These are phyloP conservation scores for Ommatoiulus sabulosus DNA, from an alignment of 2,888 invertebrate species.

Conservation along the genomic window DNA sequence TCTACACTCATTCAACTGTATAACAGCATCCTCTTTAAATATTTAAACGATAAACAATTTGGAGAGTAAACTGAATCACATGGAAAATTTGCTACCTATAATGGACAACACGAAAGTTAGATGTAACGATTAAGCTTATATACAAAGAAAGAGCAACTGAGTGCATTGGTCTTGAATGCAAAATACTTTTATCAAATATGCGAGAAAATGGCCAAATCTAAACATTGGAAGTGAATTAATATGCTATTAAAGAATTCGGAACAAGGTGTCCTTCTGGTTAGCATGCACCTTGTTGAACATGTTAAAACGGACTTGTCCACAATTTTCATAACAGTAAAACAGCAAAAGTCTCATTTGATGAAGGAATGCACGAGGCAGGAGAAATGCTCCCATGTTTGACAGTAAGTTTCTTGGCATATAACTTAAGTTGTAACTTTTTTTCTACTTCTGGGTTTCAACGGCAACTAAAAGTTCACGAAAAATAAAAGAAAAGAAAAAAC, in stretches of 20 bases:
- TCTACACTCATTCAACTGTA: background rate
- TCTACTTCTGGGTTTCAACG: slow-evolving; percentile 44
- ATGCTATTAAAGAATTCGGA: background rate
- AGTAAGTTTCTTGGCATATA: slow-evolving; percentile 45
- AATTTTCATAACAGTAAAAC: background rate
- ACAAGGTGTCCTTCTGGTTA: background rate
- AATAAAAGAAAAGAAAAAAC: background rate
- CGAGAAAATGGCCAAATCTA: background rate
- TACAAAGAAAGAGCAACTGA: slow-evolving; percentile 5
- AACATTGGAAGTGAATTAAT: background rate
- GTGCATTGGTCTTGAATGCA: background rate
- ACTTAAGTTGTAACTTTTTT: background rate
- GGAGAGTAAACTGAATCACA: background rate
- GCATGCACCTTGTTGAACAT: background rate
- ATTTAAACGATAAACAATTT: background rate
- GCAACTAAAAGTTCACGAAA: slow-evolving; percentile 7
- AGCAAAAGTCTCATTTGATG: background rate
- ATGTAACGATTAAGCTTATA: background rate
- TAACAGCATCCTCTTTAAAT: background rate
- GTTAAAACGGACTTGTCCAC: background rate
- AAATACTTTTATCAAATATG: background rate
- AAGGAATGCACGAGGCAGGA: background rate
- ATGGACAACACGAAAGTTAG: slow-evolving; percentile 4
- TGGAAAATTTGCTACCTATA: background rate
- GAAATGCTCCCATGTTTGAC: background rate